These are phyloP conservation scores for Andrena trimmerana DNA, from an alignment of 2,888 invertebrate genomes.

Conservation along the genomic window DNA sequence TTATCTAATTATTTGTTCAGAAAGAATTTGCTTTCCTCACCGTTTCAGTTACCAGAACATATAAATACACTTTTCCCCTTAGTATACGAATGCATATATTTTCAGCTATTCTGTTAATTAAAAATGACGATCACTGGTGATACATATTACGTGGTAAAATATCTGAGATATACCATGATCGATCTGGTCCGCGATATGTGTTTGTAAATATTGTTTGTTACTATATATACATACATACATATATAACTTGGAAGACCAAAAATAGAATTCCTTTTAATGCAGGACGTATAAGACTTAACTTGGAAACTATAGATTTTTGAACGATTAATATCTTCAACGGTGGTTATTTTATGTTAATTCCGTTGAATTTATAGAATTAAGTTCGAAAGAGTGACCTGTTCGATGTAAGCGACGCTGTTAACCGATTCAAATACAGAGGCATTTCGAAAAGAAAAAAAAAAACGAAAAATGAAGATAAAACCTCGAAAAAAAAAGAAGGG, in stretches of 20 bases:
- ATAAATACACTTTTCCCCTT: constrained; percentile 20
- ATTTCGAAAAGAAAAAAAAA: no score
- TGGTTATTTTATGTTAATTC: constrained; percentile 48
- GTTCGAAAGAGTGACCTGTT: constrained; percentile 7
- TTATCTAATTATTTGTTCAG: constrained; percentile 9
- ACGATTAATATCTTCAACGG: constrained; percentile 22
- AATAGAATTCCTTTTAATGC: constrained; percentile 50
- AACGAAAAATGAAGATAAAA: neutral
- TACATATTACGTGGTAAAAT: constrained; percentile 40
- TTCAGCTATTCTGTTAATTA: constrained; percentile 37
- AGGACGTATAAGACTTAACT: constrained; percentile 43
- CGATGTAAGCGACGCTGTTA: neutral
- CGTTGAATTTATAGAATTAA: constrained; percentile 59
- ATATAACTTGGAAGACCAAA: constrained; percentile 39
- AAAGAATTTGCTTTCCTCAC: constrained; percentile 11
- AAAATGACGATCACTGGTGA: constrained; percentile 54
- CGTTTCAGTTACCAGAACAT: constrained; percentile 33
- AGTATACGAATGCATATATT: constrained; percentile 19
- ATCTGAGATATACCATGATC: constrained; percentile 58
- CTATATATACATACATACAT: constrained; percentile 56
- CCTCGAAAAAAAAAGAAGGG: neutral
- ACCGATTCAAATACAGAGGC: neutral
- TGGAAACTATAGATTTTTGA: constrained; percentile 13
- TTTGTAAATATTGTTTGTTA: constrained; percentile 78
- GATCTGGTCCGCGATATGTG: constrained; percentile 67